These are phyloP conservation scores for Araneus ventricosus DNA, from an alignment of 1,140 invertebrate species.

Conservation along the genomic window DNA sequence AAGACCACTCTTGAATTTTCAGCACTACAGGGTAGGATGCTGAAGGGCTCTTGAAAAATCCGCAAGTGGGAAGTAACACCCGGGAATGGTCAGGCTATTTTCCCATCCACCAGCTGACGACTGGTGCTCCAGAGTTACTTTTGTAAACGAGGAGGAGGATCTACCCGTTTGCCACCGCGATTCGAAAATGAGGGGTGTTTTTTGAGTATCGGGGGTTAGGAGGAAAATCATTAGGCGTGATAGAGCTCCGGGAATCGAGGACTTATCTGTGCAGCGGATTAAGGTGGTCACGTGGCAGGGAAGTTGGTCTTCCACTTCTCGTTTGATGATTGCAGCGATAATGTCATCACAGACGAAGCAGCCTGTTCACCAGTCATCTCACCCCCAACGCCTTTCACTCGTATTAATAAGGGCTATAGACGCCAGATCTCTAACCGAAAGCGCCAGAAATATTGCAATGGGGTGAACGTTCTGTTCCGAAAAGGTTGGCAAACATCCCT, in stretches of 20 bases:
- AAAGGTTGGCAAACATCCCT: not conserved
- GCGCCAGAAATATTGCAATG: not conserved
- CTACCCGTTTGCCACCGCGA: conserved; percentile 23
- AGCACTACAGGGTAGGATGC: not conserved
- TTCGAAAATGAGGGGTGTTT: conserved; percentile 28
- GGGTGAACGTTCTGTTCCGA: not conserved
- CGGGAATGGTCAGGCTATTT: not conserved
- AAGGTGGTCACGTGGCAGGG: conserved; percentile 54
- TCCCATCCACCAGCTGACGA: conserved; percentile 58
- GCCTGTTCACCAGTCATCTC: conserved; percentile 20
- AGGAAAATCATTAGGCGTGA: conserved; percentile 67
- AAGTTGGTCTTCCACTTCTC: conserved; percentile 38
- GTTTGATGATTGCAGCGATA: conserved; percentile 50
- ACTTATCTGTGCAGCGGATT: conserved; percentile 65
- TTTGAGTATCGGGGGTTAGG: conserved; percentile 42
- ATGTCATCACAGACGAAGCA: conserved; percentile 56
- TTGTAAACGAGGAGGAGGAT: conserved; percentile 17
- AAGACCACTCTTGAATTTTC: not conserved
- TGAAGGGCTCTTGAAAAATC: conserved; percentile 39
- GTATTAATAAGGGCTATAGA: conserved; percentile 69
- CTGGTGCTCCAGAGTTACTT: conserved; percentile 20
- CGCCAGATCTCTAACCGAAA: not conserved
- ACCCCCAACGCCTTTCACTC: conserved; percentile 42
- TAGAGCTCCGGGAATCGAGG: conserved; percentile 48
- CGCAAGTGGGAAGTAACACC: conserved; percentile 24